Percentiles rank a stretch among this genome's conserved stretches.
phyloP scores from a whole-genome alignment of 2,113 vertebrate genomes.

The Ceyx melanurus region DNA sequence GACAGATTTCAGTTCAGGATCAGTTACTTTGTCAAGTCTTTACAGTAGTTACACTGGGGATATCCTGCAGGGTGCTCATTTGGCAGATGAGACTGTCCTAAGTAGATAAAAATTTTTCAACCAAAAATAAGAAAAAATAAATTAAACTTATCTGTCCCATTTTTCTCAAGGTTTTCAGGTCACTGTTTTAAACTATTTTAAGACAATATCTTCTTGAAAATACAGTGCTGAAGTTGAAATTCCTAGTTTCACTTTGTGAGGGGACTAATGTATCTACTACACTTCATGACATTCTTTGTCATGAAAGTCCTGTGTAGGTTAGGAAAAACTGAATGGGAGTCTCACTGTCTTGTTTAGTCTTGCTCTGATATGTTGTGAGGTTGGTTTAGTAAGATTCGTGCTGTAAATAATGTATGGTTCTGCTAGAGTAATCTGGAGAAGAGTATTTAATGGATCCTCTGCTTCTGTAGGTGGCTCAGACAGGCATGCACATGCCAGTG shows the following conservation, averaged over 20 bases:
- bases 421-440: not conserved
- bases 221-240: not conserved
- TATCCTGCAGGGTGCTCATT: not conserved
- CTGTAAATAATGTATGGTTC: not conserved
- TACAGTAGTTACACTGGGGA: not conserved
- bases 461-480: not conserved
- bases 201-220: not conserved
- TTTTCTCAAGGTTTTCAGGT: not conserved
- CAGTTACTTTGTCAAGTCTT: not conserved
- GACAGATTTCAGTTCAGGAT: not conserved
- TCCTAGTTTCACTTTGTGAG: not conserved
- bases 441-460: not conserved
- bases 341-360: not conserved
- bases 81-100: not conserved
- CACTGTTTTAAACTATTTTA: not conserved
- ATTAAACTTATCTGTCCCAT: not conserved
- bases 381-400: not conserved
- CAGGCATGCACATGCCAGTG: not conserved
- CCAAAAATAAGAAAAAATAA: not conserved
- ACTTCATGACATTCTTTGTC: not conserved
- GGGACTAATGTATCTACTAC: not conserved
- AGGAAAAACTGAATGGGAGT: not conserved
- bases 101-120: not conserved
- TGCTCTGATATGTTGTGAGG: not conserved
- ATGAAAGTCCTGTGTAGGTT: not conserved